phyloP scores from a whole-genome alignment of 2,113 vertebrate genomes.

The Plectropomus leopardus region DNA sequence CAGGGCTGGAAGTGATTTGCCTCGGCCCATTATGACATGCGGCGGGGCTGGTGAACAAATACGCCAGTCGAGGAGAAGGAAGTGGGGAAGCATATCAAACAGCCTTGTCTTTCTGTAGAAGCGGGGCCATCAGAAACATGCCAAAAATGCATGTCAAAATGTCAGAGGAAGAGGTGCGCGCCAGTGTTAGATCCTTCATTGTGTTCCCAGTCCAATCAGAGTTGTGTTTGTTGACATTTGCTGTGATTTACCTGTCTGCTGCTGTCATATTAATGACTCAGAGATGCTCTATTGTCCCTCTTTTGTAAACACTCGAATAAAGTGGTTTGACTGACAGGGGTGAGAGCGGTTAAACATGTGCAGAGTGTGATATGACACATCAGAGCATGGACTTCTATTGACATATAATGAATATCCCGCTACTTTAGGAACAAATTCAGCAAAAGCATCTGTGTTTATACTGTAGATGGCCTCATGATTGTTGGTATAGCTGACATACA shows the following conservation, averaged over 20 bases:
- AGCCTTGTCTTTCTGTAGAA: conserved; percentile 6
- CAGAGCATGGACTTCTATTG: not conserved
- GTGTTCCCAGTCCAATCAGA: conserved; percentile 40
- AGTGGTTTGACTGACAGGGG: conserved; percentile 44
- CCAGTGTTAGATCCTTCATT: conserved; percentile 7
- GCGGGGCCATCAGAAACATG: conserved; percentile 33
- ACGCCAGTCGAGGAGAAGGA: conserved; percentile 19
- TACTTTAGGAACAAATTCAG: not conserved
- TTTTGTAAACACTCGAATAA: conserved; percentile 15
- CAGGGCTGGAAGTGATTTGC: conserved; percentile 76
- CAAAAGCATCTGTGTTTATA: not conserved
- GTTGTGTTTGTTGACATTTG: conserved; percentile 37
- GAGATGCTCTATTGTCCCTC: conserved; percentile 41
- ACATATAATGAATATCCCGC: conserved; percentile 1
- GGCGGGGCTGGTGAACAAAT: conserved; percentile 55
- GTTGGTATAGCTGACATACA: not conserved
- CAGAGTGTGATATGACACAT: conserved; percentile 8
- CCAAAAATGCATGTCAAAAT: conserved; percentile 52
- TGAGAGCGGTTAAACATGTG: conserved; percentile 12
- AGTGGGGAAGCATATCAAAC: conserved; percentile 53
- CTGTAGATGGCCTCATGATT: not conserved
- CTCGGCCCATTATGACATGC: conserved; percentile 69
- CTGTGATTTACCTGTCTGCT: conserved; percentile 55
- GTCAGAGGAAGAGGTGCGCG: conserved; percentile 22
- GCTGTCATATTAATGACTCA: conserved; percentile 39